phyloP scores from a whole-genome alignment of 2,888 invertebrate species.

The Reticulitermes lucifugus region DNA sequence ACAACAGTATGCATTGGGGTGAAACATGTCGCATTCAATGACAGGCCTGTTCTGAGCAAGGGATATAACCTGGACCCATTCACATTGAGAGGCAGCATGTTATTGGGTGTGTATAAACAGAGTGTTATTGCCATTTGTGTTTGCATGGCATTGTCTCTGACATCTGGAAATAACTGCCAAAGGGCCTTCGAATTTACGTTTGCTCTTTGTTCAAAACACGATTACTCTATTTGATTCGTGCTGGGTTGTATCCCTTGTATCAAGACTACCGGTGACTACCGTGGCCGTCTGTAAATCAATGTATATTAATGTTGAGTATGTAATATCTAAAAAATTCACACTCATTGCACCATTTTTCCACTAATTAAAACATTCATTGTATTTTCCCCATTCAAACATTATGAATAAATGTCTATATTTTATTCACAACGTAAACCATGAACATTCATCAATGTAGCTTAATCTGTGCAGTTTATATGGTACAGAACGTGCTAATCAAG shows the following conservation, averaged over 20 bases:
- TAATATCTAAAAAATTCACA: slow-evolving; percentile 22
- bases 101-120: neutral
- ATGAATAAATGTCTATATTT: slow-evolving; percentile 53
- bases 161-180: neutral
- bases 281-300: neutral
- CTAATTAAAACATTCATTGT: slow-evolving; percentile 52
- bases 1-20: neutral
- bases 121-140: neutral
- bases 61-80: neutral
- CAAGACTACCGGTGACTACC: neutral
- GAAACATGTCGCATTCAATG: neutral
- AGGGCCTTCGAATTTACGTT: neutral
- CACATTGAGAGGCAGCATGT: neutral
- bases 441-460: neutral
- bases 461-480: neutral
- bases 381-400: slow-evolving; percentile 49
- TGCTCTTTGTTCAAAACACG: neutral
- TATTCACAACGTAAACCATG: slow-evolving; percentile 48
- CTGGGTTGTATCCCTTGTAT: neutral
- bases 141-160: neutral
- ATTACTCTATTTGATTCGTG: neutral
- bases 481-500: neutral
- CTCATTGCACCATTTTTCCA: slow-evolving; percentile 52
- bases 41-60: neutral
- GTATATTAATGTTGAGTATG: neutral